phyloP scores from a whole-genome alignment of 1,140 invertebrate species.

The Parasteatoda tepidariorum region DNA sequence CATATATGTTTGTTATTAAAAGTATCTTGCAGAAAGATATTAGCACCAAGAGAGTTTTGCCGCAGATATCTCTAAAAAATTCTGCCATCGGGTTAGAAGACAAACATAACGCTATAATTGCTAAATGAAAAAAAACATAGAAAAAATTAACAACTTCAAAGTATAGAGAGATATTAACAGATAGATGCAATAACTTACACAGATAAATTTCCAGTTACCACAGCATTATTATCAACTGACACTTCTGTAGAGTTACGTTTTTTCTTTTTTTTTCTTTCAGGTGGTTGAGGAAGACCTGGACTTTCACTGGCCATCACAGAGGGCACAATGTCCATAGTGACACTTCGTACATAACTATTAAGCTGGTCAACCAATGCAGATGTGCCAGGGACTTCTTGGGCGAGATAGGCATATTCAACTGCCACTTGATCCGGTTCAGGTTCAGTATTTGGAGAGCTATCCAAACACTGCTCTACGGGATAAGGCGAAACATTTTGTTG shows the following conservation, averaged over 20 bases:
- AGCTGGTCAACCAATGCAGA: conserved; percentile 10
- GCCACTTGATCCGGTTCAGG: background rate
- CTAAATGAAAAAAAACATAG: no score
- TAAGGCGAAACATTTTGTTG: conserved; percentile 9
- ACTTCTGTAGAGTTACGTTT: background rate
- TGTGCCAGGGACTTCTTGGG: conserved; percentile 38
- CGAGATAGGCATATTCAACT: conserved; percentile 2
- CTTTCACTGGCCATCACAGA: background rate
- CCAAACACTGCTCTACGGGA: background rate
- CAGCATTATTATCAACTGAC: background rate
- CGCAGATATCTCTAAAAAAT: no score
- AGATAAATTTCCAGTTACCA: background rate
- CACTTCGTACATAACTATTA: conserved; percentile 24
- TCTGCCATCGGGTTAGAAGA: no score
- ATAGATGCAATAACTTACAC: no score
- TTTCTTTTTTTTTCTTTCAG: background rate
- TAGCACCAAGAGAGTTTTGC: no score
- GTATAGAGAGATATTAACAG: no score
- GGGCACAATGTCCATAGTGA: background rate
- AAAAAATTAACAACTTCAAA: no score
- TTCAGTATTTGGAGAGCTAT: background rate
- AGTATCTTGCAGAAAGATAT: no score
- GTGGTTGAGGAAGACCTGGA: background rate
- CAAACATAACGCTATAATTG: no score
- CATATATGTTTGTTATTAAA: no score